Evolutionary conservation across 35 echinoderm and acorn worm genomes (phyloP).

Genomic region (Acanthaster planci): DNA sequence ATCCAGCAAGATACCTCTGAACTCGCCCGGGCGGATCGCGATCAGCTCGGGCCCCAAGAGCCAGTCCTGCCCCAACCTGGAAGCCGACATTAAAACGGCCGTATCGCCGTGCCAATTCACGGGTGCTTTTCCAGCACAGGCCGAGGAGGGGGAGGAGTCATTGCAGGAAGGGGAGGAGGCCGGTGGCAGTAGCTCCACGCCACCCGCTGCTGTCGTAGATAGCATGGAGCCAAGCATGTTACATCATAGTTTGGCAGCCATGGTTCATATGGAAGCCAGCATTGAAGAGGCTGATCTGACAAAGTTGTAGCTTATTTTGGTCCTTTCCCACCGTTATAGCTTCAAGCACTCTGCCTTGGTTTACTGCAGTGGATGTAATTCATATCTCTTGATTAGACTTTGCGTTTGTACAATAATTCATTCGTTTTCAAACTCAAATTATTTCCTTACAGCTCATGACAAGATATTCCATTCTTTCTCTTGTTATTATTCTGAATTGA

Average conservation of each 20-base stretch:
- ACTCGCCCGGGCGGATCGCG: neutral
- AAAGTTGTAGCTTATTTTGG: neutral
- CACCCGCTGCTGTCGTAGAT: constrained; percentile 1
- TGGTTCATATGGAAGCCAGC: constrained; percentile 34
- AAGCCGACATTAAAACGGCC: too few relatives aligned
- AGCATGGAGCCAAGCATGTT: neutral
- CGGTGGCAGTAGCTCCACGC: neutral
- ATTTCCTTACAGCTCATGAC: too few relatives aligned
- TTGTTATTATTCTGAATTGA: too few relatives aligned
- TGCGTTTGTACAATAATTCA: too few relatives aligned
- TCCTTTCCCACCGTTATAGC: too few relatives aligned
- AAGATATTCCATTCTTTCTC: too few relatives aligned
- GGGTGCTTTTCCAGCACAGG: neutral
- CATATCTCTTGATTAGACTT: too few relatives aligned
- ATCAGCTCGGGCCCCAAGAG: neutral
- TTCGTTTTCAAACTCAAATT: too few relatives aligned
- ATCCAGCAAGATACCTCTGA: constrained; percentile 15
- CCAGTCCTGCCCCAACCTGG: constrained; percentile 28
- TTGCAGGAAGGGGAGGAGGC: constrained; percentile 34
- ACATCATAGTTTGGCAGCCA: constrained; percentile 27
- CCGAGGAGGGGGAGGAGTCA: constrained; percentile 29
- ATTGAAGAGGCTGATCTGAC: constrained; percentile 24
- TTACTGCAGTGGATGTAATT: too few relatives aligned
- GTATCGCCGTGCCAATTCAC: neutral
- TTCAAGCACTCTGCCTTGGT: too few relatives aligned